Conservation (phyloP, 2,797 vertebrate genomes). For the Lagodon rhomboides region DNA sequence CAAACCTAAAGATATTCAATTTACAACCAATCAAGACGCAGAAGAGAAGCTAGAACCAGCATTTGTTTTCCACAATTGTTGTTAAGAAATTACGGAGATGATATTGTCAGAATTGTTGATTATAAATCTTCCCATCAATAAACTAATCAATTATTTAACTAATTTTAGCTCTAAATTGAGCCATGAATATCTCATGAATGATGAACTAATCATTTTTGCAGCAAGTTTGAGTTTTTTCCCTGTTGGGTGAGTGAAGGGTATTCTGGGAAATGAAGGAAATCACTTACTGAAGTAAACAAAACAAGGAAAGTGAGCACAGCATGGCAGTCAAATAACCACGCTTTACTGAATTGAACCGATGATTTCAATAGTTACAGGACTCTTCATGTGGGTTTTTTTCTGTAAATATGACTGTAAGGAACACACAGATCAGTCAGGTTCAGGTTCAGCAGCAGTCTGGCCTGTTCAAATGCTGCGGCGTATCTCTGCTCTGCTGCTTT, state of each 20-base stretch:
- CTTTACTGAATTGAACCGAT: neutral
- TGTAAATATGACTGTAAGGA: neutral
- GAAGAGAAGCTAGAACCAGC: neutral
- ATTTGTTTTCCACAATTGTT: neutral
- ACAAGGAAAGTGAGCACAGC: neutral
- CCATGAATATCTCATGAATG: neutral
- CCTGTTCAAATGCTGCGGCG: neutral
- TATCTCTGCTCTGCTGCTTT: neutral
- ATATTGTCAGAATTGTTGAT: neutral
- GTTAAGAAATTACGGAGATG: no score
- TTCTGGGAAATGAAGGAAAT: slow-evolving; percentile 7
- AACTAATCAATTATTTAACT: neutral
- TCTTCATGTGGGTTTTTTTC: neutral
- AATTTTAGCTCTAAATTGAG: neutral
- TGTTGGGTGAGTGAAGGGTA: neutral
- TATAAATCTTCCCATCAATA: neutral
- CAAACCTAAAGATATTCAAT: neutral
- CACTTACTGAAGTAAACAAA: neutral
- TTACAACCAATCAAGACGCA: neutral
- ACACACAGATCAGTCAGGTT: neutral
- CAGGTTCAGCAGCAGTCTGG: neutral
- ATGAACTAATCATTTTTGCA: neutral
- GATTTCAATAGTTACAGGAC: neutral
- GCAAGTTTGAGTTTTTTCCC: neutral
- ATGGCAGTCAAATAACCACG: neutral